phyloP scores from a whole-genome alignment of 2,888 invertebrate species.

The Agrotis ipsilon region DNA sequence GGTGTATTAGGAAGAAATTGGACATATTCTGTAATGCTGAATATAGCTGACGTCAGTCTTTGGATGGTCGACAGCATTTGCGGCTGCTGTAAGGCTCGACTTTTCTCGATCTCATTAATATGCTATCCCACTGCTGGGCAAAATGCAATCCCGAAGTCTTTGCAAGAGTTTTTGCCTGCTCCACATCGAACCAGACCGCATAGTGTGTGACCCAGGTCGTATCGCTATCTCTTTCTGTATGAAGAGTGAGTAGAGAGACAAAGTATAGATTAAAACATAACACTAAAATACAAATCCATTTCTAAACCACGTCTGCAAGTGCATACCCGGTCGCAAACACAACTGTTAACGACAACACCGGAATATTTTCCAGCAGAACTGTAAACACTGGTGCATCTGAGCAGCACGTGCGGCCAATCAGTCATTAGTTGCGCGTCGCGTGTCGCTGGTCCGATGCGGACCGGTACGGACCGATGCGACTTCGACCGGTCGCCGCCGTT shows the following conservation, averaged over 20 bases:
- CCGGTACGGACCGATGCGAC: constrained; percentile 28
- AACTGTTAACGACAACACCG: constrained; percentile 38
- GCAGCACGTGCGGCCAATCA: constrained; percentile 74
- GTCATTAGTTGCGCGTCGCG: constrained; percentile 74
- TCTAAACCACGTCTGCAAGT: constrained; percentile 45
- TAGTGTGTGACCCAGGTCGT: too few relatives aligned
- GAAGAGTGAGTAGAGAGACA: not conserved
- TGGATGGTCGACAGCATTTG: too few relatives aligned
- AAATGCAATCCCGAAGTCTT: too few relatives aligned
- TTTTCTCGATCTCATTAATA: too few relatives aligned
- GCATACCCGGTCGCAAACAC: constrained; percentile 25
- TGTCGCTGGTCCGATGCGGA: constrained; percentile 50
- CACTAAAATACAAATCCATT: not conserved
- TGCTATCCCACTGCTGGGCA: too few relatives aligned
- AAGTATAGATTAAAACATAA: not conserved
- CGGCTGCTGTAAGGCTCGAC: too few relatives aligned
- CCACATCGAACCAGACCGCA: too few relatives aligned
- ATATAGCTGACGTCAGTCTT: too few relatives aligned
- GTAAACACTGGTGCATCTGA: constrained; percentile 61
- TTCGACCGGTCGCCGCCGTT: constrained; percentile 40
- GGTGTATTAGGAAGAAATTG: too few relatives aligned
- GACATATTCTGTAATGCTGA: too few relatives aligned
- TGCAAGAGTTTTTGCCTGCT: too few relatives aligned
- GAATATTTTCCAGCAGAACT: constrained; percentile 48
- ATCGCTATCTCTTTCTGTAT: too few relatives aligned